Conservation (phyloP, 2,113 vertebrate genomes). For the Ceyx cyanopectus region DNA sequence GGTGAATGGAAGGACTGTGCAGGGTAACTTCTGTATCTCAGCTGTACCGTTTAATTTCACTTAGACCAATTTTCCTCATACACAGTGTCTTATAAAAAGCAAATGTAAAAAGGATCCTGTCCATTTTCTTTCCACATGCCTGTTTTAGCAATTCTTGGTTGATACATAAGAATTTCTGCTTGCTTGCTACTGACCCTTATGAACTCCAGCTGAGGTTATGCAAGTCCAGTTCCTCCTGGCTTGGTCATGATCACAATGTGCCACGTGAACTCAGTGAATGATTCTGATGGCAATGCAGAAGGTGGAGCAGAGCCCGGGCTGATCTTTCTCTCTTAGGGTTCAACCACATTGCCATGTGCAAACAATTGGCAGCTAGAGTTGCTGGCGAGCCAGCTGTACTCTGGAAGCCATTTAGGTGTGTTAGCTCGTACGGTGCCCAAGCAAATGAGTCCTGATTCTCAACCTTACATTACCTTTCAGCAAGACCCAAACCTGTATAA, state of each 20-base stretch:
- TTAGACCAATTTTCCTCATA: background rate
- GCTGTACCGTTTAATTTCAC: background rate
- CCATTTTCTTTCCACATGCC: background rate
- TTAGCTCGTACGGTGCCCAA: background rate
- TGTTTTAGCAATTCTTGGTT: background rate
- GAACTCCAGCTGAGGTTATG: background rate
- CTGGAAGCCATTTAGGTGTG: slow-evolving; percentile 17
- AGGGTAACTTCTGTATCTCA: slow-evolving; percentile 1
- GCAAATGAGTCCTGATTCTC: background rate
- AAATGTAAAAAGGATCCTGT: background rate
- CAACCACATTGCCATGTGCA: background rate
- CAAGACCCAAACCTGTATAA: background rate
- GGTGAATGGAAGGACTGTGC: background rate
- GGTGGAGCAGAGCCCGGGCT: background rate
- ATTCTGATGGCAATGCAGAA: background rate
- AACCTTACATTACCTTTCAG: background rate
- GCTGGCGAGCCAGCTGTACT: background rate
- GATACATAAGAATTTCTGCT: background rate
- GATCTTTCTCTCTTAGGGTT: background rate
- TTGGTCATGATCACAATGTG: rapidly evolving
- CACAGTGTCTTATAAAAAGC: background rate
- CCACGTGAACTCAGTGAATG: background rate
- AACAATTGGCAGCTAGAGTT: background rate
- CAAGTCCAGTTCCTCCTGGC: background rate
- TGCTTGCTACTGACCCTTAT: background rate